Conservation (phyloP, 1,140 invertebrate genomes). For the Metopolophium dirhodum region DNA sequence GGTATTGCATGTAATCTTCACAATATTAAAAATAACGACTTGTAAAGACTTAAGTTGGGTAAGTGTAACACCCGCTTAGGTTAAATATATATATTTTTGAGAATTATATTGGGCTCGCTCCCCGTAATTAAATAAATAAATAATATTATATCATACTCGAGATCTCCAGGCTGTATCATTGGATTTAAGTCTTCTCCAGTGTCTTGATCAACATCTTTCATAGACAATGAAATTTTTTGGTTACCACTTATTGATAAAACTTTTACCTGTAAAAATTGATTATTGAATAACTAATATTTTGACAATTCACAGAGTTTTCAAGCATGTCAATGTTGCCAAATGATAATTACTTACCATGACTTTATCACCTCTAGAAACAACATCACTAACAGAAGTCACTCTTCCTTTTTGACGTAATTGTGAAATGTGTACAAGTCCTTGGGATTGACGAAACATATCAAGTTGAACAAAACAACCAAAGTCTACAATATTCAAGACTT, state of each 20-base stretch:
- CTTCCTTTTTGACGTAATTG: constrained; percentile 91
- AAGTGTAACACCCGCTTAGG: no score
- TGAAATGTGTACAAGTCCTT: constrained; percentile 98
- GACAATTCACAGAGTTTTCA: neutral
- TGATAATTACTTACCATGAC: constrained; percentile 76
- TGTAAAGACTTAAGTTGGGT: no score
- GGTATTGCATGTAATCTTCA: no score
- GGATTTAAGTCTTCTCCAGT: constrained; percentile 96
- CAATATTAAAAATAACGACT: no score
- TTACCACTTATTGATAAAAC: constrained; percentile 84
- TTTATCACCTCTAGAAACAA: constrained; percentile 87
- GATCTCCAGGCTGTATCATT: constrained; percentile 64
- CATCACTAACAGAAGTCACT: constrained; percentile 93
- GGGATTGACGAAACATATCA: constrained; percentile 85
- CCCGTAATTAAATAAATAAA: no score
- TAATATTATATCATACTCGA: constrained; percentile 58
- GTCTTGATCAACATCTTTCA: constrained; percentile 98
- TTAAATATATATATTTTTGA: no score
- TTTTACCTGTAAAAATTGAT: constrained; percentile 71
- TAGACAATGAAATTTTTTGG: constrained; percentile 94
- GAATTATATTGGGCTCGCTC: no score
- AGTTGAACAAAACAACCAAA: constrained; percentile 98
- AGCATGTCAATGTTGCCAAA: neutral
- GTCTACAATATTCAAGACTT: constrained; percentile 93
- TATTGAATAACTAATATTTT: constrained; percentile 1